A percentile compares a stretch with the other conserved stretches of the same genome.
Conservation (phyloP, 2,888 invertebrate genomes). For the Parelbella ahira region DNA sequence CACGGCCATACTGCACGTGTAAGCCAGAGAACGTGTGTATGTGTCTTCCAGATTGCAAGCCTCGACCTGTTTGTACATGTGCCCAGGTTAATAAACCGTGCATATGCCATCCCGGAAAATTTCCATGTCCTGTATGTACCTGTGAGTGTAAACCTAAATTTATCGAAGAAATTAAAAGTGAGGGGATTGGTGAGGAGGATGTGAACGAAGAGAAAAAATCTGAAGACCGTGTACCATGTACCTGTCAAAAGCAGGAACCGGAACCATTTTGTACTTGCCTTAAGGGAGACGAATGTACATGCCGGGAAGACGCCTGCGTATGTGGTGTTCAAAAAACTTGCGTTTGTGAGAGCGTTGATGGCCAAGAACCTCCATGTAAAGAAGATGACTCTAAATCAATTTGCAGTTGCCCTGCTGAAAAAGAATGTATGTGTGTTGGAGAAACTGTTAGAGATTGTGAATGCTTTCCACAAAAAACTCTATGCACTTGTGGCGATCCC, state of each 20-base stretch:
- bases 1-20: conserved; percentile 50
- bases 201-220: conserved; percentile 27
- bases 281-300: conserved; percentile 53
- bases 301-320: conserved; percentile 44
- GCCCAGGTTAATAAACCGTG: conserved; percentile 57
- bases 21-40: conserved; percentile 48
- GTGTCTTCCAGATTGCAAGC: conserved; percentile 51
- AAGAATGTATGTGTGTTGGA: conserved; percentile 47
- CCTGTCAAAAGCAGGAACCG: conserved; percentile 50
- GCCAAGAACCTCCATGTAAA: conserved; percentile 39
- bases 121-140: conserved; percentile 53
- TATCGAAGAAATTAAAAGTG: conserved; percentile 30
- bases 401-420: conserved; percentile 46
- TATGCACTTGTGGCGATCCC: conserved; percentile 56
- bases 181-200: conserved; percentile 28
- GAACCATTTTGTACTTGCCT: conserved; percentile 47
- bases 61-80: conserved; percentile 52
- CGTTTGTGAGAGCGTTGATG: conserved; percentile 47
- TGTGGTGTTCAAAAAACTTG: conserved; percentile 53
- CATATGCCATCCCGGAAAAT: conserved; percentile 50
- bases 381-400: conserved; percentile 44
- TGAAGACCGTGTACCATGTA: conserved; percentile 42
- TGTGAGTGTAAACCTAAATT: conserved; percentile 50
- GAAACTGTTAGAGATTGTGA: conserved; percentile 39
- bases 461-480: conserved; percentile 45